Evolutionary conservation across 1,140 invertebrate genomes (phyloP).

Genomic region (Asobara japonica): DNA sequence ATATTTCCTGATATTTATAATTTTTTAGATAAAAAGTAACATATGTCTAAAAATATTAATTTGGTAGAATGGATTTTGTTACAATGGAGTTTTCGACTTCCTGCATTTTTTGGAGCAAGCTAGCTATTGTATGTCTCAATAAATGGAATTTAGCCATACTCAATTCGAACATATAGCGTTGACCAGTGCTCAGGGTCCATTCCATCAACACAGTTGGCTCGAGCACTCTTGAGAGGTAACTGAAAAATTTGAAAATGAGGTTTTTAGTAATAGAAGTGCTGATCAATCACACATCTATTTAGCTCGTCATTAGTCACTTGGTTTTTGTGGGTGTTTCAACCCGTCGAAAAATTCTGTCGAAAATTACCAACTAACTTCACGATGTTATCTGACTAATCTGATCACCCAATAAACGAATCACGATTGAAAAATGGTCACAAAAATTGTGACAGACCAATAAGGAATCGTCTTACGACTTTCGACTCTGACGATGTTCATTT

Average conservation of each 20-base stretch:
- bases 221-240: constrained; percentile 55
- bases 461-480: too few species aligned
- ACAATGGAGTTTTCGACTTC: constrained; percentile 50
- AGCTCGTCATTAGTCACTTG: too few species aligned
- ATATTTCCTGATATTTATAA: constrained; percentile 8
- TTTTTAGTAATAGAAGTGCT: too few species aligned
- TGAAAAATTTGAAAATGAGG: constrained; percentile 42
- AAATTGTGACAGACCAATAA: too few species aligned
- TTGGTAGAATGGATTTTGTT: constrained; percentile 45
- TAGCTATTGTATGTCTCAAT: constrained; percentile 57
- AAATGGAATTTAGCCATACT: constrained; percentile 58
- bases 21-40: constrained; percentile 8
- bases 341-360: too few species aligned
- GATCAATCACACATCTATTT: too few species aligned
- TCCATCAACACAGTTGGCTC: constrained; percentile 61
- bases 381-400: not conserved
- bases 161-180: constrained; percentile 57
- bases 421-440: not conserved
- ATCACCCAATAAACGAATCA: not conserved
- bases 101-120: constrained; percentile 57
- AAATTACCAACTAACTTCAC: too few species aligned
- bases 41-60: not conserved
- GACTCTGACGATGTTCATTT: too few species aligned
- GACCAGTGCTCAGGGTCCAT: constrained; percentile 57
- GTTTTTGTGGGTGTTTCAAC: too few species aligned